phyloP scores from a whole-genome alignment of 1,140 invertebrate genomes.

The Trypoxylus dichotomus region DNA sequence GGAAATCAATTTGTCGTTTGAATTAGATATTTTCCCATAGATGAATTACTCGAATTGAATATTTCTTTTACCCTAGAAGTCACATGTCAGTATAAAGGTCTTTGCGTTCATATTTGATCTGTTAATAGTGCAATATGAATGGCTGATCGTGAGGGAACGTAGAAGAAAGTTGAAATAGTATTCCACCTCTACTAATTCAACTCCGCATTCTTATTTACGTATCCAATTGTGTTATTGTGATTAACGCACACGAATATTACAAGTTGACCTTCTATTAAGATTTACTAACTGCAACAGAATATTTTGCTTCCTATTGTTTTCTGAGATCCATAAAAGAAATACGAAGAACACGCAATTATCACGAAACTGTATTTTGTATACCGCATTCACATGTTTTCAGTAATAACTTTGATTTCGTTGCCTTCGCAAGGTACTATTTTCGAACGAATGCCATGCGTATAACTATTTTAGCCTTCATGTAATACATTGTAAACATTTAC shows the following conservation, averaged over 20 bases:
- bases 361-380: neutral
- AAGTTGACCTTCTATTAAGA: neutral
- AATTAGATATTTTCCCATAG: too few relatives aligned
- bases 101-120: too few relatives aligned
- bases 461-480: conserved; percentile 9
- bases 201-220: too few relatives aligned
- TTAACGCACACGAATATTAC: neutral
- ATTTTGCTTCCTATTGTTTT: neutral
- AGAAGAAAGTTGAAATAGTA: too few relatives aligned
- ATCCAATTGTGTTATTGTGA: too few relatives aligned
- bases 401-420: neutral
- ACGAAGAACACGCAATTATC: neutral
- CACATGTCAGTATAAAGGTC: too few relatives aligned
- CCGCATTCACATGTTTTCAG: neutral
- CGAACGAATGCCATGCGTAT: neutral
- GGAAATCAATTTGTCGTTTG: too few relatives aligned
- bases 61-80: too few relatives aligned
- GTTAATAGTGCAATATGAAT: too few relatives aligned
- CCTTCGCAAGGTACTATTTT: neutral
- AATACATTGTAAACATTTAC: neutral
- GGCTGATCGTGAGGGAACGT: too few relatives aligned
- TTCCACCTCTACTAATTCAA: too few relatives aligned
- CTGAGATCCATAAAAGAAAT: neutral
- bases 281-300: neutral
- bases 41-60: too few relatives aligned